Percentiles rank a stretch among this genome's conserved stretches.
Evolutionary conservation across 2,888 invertebrate genomes (phyloP).

Genomic region (Spilarctia lutea): DNA sequence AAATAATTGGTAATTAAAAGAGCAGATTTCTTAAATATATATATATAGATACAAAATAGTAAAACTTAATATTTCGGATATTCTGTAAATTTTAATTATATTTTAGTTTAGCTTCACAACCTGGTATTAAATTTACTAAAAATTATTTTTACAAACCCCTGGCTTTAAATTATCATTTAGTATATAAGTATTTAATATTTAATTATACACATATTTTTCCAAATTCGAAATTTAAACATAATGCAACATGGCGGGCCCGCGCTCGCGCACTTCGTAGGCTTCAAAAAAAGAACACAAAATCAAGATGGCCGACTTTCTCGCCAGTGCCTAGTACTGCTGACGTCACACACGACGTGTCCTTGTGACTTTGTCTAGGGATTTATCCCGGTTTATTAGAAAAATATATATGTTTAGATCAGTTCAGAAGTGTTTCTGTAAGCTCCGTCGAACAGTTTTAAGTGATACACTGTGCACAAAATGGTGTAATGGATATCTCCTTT

Average conservation of each 20-base stretch:
- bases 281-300: constrained; percentile 80
- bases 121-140: background rate
- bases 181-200: background rate
- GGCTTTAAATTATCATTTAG: background rate
- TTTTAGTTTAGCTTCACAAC: background rate
- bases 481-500: constrained; percentile 34
- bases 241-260: constrained; percentile 70
- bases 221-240: constrained; percentile 61
- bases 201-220: background rate
- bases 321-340: constrained; percentile 83
- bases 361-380: constrained; percentile 72
- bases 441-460: constrained; percentile 17
- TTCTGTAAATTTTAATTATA: background rate
- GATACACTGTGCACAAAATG: constrained; percentile 20
- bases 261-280: constrained; percentile 82
- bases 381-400: constrained; percentile 57
- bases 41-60: background rate
- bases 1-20: background rate
- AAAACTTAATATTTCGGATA: background rate
- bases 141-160: background rate
- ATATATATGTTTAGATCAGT: constrained; percentile 51
- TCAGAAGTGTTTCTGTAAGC: constrained; percentile 43
- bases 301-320: constrained; percentile 85
- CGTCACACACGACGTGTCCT: constrained; percentile 85
- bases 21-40: too few relatives aligned